These are phyloP conservation scores for Nothoprocta pentlandii DNA, from an alignment of 2,113 vertebrate genomes.

Conservation along the genomic window DNA sequence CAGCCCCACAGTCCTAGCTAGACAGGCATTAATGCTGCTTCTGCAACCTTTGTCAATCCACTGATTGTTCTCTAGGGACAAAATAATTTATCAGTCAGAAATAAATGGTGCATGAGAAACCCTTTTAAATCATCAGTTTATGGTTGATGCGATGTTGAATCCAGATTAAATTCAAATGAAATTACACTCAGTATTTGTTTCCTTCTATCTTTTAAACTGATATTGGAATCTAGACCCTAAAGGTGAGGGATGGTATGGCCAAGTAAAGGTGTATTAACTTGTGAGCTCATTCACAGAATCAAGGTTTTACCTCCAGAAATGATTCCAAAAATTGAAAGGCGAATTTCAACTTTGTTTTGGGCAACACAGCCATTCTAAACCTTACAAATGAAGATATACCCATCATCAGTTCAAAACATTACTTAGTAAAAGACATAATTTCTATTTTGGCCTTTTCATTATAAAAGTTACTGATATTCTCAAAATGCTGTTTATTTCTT, in stretches of 20 bases:
- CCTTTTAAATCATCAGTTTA: conserved; percentile 48
- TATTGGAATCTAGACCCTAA: not conserved
- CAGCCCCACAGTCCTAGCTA: conserved; percentile 25
- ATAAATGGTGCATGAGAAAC: conserved; percentile 41
- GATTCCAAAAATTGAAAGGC: not conserved
- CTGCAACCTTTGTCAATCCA: conserved; percentile 34
- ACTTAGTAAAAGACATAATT: not conserved
- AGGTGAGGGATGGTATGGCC: not conserved
- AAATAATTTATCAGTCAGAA: conserved; percentile 52
- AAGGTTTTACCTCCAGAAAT: not conserved
- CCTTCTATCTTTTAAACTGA: not conserved
- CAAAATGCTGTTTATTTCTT: not conserved
- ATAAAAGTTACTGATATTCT: not conserved
- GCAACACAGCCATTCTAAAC: not conserved
- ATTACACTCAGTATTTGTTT: not conserved
- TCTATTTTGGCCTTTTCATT: not conserved
- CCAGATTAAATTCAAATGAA: conserved; percentile 44
- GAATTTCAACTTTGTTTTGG: not conserved
- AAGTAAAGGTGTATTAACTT: not conserved
- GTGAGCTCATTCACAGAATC: not conserved
- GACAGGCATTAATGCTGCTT: conserved; percentile 20
- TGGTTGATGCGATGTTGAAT: conserved; percentile 8
- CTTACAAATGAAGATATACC: not conserved
- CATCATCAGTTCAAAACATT: not conserved
- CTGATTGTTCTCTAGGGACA: conserved; percentile 5